Evolutionary conservation across 2,797 vertebrate genomes (phyloP), one percentile per base, ranked within the genome.

Genomic region (Alectoris magna): DNA sequence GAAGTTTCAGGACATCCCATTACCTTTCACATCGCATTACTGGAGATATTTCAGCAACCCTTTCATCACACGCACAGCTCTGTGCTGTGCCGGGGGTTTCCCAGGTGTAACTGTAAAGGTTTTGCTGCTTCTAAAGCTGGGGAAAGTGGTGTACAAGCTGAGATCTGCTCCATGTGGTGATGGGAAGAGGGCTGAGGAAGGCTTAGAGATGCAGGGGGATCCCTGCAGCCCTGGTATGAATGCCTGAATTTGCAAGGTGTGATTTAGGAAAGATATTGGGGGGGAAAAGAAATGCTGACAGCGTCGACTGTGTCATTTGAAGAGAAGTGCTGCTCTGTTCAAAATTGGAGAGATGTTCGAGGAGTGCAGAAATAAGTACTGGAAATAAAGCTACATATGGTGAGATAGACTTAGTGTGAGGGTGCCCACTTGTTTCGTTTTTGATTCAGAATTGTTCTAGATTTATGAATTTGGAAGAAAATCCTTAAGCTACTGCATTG

Each of bases 1-100:
- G 4, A 0, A 2, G 64, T 82, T 82, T 60, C 43, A 70, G 86
- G 77, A 67, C 51, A 26, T 58, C 56, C 19, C 55, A 5, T n/a
- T 56, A 56, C 58, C 36, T 91, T 84, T 53, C n/a, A 34, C 0
- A 0, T 87, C 46, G 14, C 5, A 0, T 26, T 68, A 51, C 48
- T 91, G 67, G 29, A 69, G 68, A 24, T 55, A 4, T 3, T 82
- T 82, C 21, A 70, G 68, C 31, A 44, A 22, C 74, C 36, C 0
- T 0, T 78, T 44, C 26, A 23, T n/a, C 51, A 59, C 55, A 16
- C 0, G 0, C 26, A 7, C 22, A 15, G 1, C n/a, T 73, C 70
- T 0, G 0, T 73, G 69, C 43, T 81, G 9, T 75, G 8, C 68
- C 44, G 34, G 48, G 51, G n/a, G n/a, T 31, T 77, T 71, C 22